phyloP scores from a whole-genome alignment of 2,797 vertebrate species.

The Centroberyx gerrardi region DNA sequence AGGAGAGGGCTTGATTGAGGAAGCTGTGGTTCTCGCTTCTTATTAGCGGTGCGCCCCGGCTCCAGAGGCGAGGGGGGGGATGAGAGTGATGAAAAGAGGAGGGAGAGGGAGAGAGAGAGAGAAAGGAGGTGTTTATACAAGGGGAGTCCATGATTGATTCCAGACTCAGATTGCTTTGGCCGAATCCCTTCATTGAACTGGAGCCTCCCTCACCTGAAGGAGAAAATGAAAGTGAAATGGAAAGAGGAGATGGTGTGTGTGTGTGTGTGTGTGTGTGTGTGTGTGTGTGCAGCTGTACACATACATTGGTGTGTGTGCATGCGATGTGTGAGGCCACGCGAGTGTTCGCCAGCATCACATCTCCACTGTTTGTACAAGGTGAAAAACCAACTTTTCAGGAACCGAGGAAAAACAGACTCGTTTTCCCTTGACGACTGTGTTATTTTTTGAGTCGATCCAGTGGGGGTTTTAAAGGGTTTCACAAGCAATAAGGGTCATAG shows the following conservation, averaged over 20 bases:
- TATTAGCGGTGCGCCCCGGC: not conserved
- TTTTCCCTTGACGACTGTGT: no score
- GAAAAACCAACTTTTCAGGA: conserved; percentile 7
- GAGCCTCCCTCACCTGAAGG: conserved; percentile 37
- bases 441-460: no score
- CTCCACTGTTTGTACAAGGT: conserved; percentile 14
- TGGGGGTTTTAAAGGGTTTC: no score
- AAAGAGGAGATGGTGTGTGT: not conserved
- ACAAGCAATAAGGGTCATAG: no score
- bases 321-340: not conserved
- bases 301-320: not conserved
- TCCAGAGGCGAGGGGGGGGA: conserved; percentile 15
- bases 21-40: not conserved
- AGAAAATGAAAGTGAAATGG: conserved; percentile 38
- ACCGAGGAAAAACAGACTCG: no score
- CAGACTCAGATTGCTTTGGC: conserved; percentile 44
- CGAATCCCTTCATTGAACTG: not conserved
- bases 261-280: not conserved
- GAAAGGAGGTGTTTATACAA: conserved; percentile 34
- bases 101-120: conserved; percentile 1
- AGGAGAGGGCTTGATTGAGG: not conserved
- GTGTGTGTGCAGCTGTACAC: not conserved
- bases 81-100: conserved; percentile 11
- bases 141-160: conserved; percentile 42
- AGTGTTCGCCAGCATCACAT: not conserved